Evolutionary conservation across 2,888 invertebrate species (phyloP).

Genomic region (Eristalis tenax): DNA sequence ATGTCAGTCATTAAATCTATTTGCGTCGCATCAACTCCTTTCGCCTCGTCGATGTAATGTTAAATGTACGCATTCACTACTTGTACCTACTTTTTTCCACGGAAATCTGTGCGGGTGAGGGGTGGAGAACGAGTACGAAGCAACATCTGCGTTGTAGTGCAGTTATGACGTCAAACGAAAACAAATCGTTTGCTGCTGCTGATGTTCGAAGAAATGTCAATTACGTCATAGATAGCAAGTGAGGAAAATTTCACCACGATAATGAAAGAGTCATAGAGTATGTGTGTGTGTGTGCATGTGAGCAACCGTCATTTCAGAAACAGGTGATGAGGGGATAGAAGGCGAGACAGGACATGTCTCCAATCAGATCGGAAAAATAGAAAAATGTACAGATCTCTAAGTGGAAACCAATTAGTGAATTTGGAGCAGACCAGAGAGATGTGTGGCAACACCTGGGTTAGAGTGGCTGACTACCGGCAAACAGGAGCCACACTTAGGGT

Average conservation of each 20-base stretch:
- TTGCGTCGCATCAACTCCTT: constrained; percentile 25
- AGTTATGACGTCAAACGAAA: constrained; percentile 34
- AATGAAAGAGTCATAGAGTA: neutral
- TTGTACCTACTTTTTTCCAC: neutral
- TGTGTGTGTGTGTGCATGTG: neutral
- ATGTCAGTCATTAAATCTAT: constrained; percentile 34
- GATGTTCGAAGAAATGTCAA: neutral
- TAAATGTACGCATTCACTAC: neutral
- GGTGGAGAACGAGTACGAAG: neutral
- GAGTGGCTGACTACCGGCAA: no score
- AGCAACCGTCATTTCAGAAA: neutral
- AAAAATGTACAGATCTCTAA: neutral
- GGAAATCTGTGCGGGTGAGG: neutral
- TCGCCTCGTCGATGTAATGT: neutral
- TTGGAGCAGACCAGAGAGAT: no score
- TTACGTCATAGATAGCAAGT: constrained; percentile 6
- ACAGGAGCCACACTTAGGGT: no score
- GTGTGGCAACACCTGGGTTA: no score
- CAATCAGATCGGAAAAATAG: neutral
- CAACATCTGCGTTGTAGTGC: neutral
- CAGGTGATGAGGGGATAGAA: neutral
- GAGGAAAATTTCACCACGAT: constrained; percentile 19
- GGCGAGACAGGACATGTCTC: neutral
- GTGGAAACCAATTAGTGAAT: neutral
- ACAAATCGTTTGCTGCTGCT: constrained; percentile 12